Evolutionary conservation across 2,797 vertebrate genomes (phyloP).

Genomic region (Sebastes aleutianus): DNA sequence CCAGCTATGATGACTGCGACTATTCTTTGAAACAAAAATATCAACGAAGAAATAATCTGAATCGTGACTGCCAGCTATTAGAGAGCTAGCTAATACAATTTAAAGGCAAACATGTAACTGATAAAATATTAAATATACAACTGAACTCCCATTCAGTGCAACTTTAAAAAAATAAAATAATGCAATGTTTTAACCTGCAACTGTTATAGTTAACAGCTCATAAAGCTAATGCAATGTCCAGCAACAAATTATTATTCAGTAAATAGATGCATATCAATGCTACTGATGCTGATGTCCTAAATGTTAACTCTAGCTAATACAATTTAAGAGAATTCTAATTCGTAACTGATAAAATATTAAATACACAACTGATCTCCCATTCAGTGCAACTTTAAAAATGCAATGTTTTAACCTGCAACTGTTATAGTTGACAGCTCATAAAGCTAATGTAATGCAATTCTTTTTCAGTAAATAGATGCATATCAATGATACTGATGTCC

Average conservation of each 20-base stretch:
- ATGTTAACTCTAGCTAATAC: not conserved
- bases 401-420: not conserved
- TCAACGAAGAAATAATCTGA: slow-evolving; percentile 27
- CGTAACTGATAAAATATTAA: not conserved
- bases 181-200: not conserved
- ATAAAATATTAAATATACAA: fast-evolving
- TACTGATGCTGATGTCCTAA: not conserved
- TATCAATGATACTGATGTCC: not conserved
- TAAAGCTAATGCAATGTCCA: not conserved
- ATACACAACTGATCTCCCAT: fast-evolving
- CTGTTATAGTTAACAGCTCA: slow-evolving; percentile 4
- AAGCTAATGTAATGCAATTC: slow-evolving; percentile 2
- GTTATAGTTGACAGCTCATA: slow-evolving; percentile 2
- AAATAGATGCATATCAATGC: not conserved
- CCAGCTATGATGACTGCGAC: not conserved
- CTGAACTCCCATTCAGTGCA: not conserved
- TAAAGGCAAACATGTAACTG: not conserved
- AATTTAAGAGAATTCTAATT: not conserved
- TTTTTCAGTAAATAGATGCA: not conserved
- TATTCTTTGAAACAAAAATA: slow-evolving; percentile 19
- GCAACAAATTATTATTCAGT: not conserved
- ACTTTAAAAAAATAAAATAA: slow-evolving; percentile 14
- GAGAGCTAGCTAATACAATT: not conserved
- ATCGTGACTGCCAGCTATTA: slow-evolving; percentile 36
- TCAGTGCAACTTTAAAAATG: slow-evolving; percentile 25